phyloP scores from a whole-genome alignment of 2,888 invertebrate genomes.

The Nasonia oneida region DNA sequence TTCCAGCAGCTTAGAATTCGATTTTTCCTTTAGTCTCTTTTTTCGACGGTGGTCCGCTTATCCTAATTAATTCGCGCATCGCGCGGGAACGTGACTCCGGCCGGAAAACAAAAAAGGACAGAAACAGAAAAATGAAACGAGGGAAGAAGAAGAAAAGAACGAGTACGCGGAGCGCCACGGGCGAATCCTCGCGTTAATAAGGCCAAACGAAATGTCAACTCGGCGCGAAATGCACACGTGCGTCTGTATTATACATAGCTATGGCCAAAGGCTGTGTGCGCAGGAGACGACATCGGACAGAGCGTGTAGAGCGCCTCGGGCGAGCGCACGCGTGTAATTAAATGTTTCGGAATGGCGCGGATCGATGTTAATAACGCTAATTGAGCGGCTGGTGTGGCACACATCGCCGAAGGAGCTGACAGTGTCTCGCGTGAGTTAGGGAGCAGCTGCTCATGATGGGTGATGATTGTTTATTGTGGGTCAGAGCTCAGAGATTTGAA shows the following conservation, averaged over 20 bases:
- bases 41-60: constrained; percentile 8
- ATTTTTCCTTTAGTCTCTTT: too few species aligned
- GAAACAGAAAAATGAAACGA: background rate
- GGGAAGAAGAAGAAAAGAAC: constrained; percentile 2
- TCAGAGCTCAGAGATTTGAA: too few species aligned
- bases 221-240: background rate
- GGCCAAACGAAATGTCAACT: constrained; percentile 53
- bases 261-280: background rate
- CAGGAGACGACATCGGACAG: too few species aligned
- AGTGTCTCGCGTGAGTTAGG: background rate
- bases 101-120: background rate
- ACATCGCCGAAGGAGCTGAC: background rate
- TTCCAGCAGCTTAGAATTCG: too few species aligned
- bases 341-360: constrained; percentile 20
- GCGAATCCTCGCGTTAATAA: constrained; percentile 47
- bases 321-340: constrained; percentile 42
- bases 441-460: background rate
- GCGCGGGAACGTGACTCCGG: constrained; percentile 21
- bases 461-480: too few species aligned
- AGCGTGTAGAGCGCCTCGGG: background rate
- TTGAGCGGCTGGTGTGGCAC: background rate
- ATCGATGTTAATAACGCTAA: constrained; percentile 50
- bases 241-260: too few species aligned
- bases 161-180: constrained; percentile 42
- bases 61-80: constrained; percentile 44